Conservation (phyloP, 2,888 invertebrate species). For the Clivina fossor region DNA sequence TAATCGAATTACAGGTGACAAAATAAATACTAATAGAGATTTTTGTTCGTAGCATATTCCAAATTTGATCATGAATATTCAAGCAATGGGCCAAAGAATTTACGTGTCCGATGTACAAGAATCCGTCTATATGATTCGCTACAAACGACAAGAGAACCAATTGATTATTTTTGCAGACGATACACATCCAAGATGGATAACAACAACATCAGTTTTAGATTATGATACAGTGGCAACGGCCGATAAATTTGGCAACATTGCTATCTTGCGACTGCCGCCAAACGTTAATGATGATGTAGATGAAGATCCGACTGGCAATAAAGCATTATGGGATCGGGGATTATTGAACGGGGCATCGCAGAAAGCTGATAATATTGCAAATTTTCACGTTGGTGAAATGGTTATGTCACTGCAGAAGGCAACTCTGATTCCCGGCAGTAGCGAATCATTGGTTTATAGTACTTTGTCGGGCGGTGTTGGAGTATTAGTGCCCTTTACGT, state of each 20-base stretch:
- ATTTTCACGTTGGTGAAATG: slow-evolving; percentile 95
- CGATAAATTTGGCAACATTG: slow-evolving; percentile 97
- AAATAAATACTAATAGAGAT: slow-evolving; percentile 1
- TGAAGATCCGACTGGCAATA: slow-evolving; percentile 98
- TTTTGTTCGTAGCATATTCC: slow-evolving; percentile 78
- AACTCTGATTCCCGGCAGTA: slow-evolving; percentile 95
- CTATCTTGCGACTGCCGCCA: slow-evolving; percentile 85
- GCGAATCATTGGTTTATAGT: slow-evolving; percentile 94
- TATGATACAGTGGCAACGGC: slow-evolving; percentile 95
- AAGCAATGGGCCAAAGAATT: slow-evolving; percentile 91
- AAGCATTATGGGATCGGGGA: slow-evolving; percentile 93
- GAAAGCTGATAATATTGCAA: slow-evolving; percentile 89
- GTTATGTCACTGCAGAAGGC: slow-evolving; percentile 95
- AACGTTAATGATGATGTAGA: slow-evolving; percentile 97
- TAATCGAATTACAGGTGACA: slow-evolving; percentile 13
- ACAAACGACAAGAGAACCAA: slow-evolving; percentile 94
- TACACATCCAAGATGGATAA: slow-evolving; percentile 95
- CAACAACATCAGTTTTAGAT: slow-evolving; percentile 88
- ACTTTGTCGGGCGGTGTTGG: slow-evolving; percentile 94
- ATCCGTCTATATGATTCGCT: slow-evolving; percentile 93
- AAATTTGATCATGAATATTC: slow-evolving; percentile 89
- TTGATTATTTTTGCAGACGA: slow-evolving; percentile 98
- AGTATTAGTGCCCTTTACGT: slow-evolving; percentile 90
- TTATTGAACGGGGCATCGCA: slow-evolving; percentile 95
- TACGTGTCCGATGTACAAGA: slow-evolving; percentile 96